Base-by-base conservation (phyloP, 2,113 vertebrate genomes). In the Romanogobio albipinnatus region DNA sequence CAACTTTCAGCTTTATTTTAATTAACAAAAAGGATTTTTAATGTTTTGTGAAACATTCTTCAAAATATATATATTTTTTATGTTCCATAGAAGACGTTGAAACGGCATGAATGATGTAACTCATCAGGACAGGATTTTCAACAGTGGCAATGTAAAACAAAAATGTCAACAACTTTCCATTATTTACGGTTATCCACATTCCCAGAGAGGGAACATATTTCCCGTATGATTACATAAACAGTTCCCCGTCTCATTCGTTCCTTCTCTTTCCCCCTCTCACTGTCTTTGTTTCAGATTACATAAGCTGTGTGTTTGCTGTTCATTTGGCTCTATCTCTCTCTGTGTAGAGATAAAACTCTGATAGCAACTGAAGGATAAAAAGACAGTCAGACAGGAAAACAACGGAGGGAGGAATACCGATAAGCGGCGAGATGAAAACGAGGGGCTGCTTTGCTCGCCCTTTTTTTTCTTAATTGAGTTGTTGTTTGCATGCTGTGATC, bases 241-340 rank as follows among this genome's bases (percentile, higher is more conserved):
- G 62, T 53, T 68, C 33, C 45, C 29, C 9, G 24, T 64, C 82
- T 19, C 17, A 36, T 49, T 26, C 33, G n/a, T 22, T 53, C 83
- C 3, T 10, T 36, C 78, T 33, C 26, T 75, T 36, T n/a, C 47
- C 1, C 33, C 49, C 77, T 17, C 10, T 43, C 58, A 51, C 59
- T 64, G 3, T 64, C 24, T 15, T 79, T 79, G 47, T 71, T 85
- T 26, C 59, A 61, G 76, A 81, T 85, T 81, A 80, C 61, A 87
- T 92, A 90, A 88, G 88, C 74, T 10, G 75, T 88, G 90, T 90
- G 87, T 89, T 92, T 91, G 91, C 79, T 88, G 87, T 92, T 62
- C 86, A 87, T 88, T 89, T 85, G 84, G 61, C 45, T 74, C 53
- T 51, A 19, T 87, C 89, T 89, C 87, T 87, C 89, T 89, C 87